Conservation (phyloP, 92 coral and sea anemone species). For the Phymanthus crucifer region DNA sequence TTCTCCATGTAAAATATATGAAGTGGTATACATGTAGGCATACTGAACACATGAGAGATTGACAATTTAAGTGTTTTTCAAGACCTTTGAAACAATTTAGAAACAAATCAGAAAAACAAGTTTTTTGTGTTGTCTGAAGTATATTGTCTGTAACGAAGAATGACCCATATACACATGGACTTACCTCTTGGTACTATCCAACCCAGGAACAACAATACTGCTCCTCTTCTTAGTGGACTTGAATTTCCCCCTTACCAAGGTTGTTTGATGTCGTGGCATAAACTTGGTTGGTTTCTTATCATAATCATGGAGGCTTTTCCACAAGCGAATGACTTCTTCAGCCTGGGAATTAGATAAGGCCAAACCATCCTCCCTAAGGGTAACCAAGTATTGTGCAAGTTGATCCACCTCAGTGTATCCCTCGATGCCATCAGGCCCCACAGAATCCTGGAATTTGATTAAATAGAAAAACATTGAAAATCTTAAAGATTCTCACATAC, state of each 20-base stretch:
- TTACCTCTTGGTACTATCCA: conserved; percentile 51
- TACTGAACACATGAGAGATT: no score
- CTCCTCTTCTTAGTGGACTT: conserved; percentile 38
- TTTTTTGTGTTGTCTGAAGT: no score
- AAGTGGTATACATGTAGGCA: no score
- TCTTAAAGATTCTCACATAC: not conserved
- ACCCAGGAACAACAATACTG: conserved; percentile 36
- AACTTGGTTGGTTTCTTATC: conserved; percentile 45
- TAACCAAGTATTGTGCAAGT: conserved; percentile 43
- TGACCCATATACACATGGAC: no score
- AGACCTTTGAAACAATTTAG: no score
- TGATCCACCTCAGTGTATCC: conserved; percentile 51
- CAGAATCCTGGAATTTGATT: conserved; percentile 29
- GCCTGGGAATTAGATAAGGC: conserved; percentile 50
- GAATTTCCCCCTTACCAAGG: conserved; percentile 38
- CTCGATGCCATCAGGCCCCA: conserved; percentile 53
- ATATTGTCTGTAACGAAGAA: no score
- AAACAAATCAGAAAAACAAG: no score
- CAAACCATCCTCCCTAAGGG: conserved; percentile 24
- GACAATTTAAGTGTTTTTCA: no score
- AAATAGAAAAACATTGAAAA: not conserved
- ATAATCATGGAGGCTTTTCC: conserved; percentile 50
- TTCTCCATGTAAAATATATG: no score
- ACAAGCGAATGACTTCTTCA: conserved; percentile 23
- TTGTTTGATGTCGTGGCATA: conserved; percentile 41